Evolutionary conservation across 2,113 vertebrate species (phyloP).

Genomic region (Microtus oregoni): DNA sequence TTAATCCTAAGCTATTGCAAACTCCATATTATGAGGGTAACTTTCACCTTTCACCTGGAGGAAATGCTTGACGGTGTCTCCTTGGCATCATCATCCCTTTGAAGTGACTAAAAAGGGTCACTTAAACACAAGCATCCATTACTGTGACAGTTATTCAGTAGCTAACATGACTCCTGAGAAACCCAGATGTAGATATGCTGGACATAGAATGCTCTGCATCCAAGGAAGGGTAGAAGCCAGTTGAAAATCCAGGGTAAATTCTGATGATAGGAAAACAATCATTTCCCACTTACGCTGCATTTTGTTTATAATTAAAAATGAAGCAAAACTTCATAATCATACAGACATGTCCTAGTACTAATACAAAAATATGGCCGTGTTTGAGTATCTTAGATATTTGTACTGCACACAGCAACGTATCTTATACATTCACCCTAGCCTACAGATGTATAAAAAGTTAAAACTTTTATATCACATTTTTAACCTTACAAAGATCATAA

Average conservation of each 20-base stretch:
- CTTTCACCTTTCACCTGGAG: not conserved
- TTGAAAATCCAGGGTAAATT: not conserved
- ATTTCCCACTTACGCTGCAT: not conserved
- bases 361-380: not conserved
- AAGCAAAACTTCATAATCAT: not conserved
- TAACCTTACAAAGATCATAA: not conserved
- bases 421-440: constrained; percentile 32
- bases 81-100: not conserved
- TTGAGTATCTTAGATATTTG: not conserved
- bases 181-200: not conserved
- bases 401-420: not conserved
- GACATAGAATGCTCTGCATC: not conserved
- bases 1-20: not conserved
- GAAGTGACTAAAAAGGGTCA: not conserved
- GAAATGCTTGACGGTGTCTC: not conserved
- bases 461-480: constrained; percentile 31
- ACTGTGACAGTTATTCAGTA: not conserved
- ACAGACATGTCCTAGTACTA: not conserved
- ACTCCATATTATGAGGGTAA: not conserved
- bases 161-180: not conserved
- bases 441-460: not conserved
- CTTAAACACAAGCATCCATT: not conserved
- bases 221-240: not conserved
- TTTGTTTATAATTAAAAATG: constrained; percentile 14
- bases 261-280: not conserved